phyloP scores from a whole-genome alignment of 1,140 invertebrate species.

The Zaprionus africanus region DNA sequence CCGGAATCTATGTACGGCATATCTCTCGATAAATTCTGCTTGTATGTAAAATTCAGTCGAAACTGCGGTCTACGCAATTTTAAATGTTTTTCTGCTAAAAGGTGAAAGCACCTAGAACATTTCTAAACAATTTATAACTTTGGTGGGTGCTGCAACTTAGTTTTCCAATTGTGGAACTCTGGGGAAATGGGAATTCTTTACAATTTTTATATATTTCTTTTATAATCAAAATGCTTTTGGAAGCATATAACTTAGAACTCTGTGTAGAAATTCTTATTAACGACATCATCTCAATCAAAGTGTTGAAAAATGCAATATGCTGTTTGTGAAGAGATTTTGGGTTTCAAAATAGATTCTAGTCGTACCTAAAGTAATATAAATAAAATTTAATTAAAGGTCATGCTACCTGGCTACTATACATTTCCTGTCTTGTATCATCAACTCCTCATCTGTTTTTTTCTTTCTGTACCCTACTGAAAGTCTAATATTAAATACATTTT shows the following conservation, averaged over 20 bases:
- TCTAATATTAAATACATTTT: conserved; percentile 31
- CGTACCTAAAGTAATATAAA: neutral
- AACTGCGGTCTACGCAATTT: neutral
- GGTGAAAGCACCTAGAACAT: neutral
- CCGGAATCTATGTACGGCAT: no score
- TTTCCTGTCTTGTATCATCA: neutral
- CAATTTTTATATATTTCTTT: neutral
- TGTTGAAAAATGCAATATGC: neutral
- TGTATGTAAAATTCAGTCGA: neutral
- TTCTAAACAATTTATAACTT: neutral
- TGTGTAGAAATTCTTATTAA: neutral
- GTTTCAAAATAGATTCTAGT: neutral
- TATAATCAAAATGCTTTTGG: neutral
- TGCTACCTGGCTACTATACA: neutral
- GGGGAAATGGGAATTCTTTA: neutral
- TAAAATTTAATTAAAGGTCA: neutral
- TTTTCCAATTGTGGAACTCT: neutral
- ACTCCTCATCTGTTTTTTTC: neutral
- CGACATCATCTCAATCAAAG: neutral
- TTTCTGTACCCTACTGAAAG: neutral
- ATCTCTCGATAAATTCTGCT: neutral
- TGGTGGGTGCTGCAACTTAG: neutral
- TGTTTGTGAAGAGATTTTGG: neutral
- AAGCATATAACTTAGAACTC: neutral
- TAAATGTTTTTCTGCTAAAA: neutral